Percentiles rank a stretch among this genome's conserved stretches.
phyloP scores from a whole-genome alignment of 2,113 vertebrate genomes.

The Scopus umbretta region DNA sequence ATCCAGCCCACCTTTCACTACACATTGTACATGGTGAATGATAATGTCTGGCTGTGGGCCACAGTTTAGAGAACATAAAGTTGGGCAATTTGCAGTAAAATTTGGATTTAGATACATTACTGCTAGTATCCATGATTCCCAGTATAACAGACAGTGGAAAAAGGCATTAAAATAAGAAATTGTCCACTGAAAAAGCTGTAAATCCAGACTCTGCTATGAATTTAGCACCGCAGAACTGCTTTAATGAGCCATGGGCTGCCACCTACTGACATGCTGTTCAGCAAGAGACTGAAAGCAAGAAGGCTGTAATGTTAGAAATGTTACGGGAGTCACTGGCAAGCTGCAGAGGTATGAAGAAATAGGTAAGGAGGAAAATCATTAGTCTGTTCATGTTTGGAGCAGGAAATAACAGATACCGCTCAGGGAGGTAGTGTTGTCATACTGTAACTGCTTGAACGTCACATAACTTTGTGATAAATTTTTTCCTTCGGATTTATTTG shows the following conservation, averaged over 20 bases:
- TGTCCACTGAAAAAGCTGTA: slow-evolving; percentile 39
- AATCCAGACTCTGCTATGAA: slow-evolving; percentile 24
- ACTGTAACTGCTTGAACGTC: neutral
- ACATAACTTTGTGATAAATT: neutral
- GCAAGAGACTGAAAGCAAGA: slow-evolving; percentile 28
- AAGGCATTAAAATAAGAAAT: slow-evolving; percentile 59
- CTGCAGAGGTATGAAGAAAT: neutral
- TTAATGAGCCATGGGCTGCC: slow-evolving; percentile 58
- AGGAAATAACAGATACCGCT: neutral
- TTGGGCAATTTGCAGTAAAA: slow-evolving; percentile 58
- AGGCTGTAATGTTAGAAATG: slow-evolving; percentile 1
- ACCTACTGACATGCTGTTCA: slow-evolving; percentile 36
- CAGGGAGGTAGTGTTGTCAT: neutral
- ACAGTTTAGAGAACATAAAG: slow-evolving; percentile 45
- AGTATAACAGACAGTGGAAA: slow-evolving; percentile 25
- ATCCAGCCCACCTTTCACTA: neutral
- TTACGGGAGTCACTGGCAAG: neutral
- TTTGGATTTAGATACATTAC: slow-evolving; percentile 45
- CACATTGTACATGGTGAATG: neutral
- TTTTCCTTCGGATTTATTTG: neutral
- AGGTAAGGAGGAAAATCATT: slow-evolving; percentile 23
- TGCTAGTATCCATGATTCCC: slow-evolving; percentile 13
- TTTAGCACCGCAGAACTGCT: neutral
- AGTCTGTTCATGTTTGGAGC: neutral
- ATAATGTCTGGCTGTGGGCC: slow-evolving; percentile 14